Evolutionary conservation across 2,113 vertebrate species (phyloP).

Genomic region (Vombatus ursinus): DNA sequence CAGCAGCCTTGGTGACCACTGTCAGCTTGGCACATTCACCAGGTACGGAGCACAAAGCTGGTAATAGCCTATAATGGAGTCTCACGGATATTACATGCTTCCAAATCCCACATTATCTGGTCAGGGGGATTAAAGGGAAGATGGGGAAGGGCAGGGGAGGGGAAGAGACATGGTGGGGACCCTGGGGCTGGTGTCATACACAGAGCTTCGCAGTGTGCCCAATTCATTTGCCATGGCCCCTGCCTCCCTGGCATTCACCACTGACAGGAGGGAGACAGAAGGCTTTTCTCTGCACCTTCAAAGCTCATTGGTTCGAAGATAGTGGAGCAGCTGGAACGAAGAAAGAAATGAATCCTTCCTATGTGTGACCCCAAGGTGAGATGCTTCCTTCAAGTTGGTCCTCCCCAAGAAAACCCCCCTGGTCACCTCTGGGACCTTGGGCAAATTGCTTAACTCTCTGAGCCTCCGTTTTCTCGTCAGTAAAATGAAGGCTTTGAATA

Average conservation of each 20-base stretch:
- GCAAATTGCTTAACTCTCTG: background rate
- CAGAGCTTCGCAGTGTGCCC: slow-evolving; percentile 72
- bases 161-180: slow-evolving; percentile 51
- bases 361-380: slow-evolving; percentile 21
- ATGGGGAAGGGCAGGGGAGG: slow-evolving; percentile 59
- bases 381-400: slow-evolving; percentile 31
- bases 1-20: slow-evolving; percentile 26
- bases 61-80: slow-evolving; percentile 80
- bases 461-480: background rate
- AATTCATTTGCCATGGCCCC: slow-evolving; percentile 75
- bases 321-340: slow-evolving; percentile 22
- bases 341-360: slow-evolving; percentile 5
- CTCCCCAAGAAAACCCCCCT: slow-evolving; percentile 47
- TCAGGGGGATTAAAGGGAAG: slow-evolving; percentile 78
- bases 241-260: slow-evolving; percentile 61
- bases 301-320: slow-evolving; percentile 36
- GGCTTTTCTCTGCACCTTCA: slow-evolving; percentile 41
- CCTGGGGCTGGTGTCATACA: slow-evolving; percentile 75
- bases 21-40: slow-evolving; percentile 51
- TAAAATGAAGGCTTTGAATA: background rate
- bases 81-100: slow-evolving; percentile 81
- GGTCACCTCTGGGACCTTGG: slow-evolving; percentile 10
- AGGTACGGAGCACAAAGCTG: slow-evolving; percentile 69
- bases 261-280: slow-evolving; percentile 13
- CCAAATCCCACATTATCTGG: slow-evolving; percentile 81